Conservation (phyloP, 2,888 invertebrate genomes). For the Molanna angustata region DNA sequence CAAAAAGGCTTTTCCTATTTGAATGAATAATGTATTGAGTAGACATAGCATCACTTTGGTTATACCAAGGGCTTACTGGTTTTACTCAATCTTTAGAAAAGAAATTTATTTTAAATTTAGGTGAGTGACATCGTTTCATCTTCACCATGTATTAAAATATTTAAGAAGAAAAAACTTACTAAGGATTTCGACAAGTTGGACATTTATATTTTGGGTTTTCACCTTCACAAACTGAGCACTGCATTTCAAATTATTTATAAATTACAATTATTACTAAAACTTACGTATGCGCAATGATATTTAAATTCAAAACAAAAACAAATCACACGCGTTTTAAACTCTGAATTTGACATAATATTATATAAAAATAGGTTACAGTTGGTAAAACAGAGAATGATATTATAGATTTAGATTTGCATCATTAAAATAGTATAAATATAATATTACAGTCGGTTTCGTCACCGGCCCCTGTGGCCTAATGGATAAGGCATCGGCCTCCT, state of each 20-base stretch:
- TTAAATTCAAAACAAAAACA: neutral
- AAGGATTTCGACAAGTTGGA: conserved; percentile 51
- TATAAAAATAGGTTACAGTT: neutral
- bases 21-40: too few species aligned
- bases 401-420: neutral
- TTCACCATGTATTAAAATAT: conserved; percentile 14
- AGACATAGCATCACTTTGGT: too few species aligned
- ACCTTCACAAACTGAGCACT: conserved; percentile 21
- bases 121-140: neutral
- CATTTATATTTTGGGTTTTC: conserved; percentile 54
- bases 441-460: neutral
- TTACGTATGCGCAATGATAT: neutral
- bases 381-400: neutral
- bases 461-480: conserved; percentile 70
- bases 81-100: too few species aligned
- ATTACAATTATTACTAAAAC: too few species aligned
- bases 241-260: conserved; percentile 6
- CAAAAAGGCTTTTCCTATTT: too few species aligned
- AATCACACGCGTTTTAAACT: neutral
- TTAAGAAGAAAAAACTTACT: conserved; percentile 47
- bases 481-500: conserved; percentile 77
- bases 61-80: too few species aligned
- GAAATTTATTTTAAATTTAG: too few species aligned
- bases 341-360: neutral
- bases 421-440: neutral